Percentiles rank a stretch among this genome's conserved stretches.
Evolutionary conservation across 2,797 vertebrate genomes (phyloP).

Genomic region (Octomys mimax): DNA sequence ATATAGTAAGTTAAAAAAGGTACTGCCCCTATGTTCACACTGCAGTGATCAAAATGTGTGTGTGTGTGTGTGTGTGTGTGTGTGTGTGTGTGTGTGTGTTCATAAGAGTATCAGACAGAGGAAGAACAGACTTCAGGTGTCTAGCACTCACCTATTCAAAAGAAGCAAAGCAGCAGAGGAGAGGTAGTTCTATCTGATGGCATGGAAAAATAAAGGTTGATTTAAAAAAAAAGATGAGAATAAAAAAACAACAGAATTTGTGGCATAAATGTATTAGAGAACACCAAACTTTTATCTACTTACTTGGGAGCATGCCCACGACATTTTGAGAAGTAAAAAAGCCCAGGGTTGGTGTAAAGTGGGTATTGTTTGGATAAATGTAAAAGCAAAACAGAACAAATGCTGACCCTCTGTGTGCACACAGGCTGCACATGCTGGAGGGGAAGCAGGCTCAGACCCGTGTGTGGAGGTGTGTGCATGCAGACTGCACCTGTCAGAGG

Average conservation of each 20-base stretch:
- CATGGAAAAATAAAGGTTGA: background rate
- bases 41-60: background rate
- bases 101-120: background rate
- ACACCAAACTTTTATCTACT: background rate
- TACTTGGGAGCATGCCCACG: background rate
- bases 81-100: no score
- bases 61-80: background rate
- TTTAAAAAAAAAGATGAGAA: background rate
- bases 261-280: background rate
- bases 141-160: no score
- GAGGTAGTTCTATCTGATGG: background rate
- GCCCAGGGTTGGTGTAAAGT: background rate
- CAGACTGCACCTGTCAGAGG: background rate
- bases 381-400: background rate
- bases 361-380: background rate
- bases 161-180: background rate
- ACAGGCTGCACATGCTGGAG: background rate
- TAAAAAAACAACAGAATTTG: background rate
- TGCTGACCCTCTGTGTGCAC: rapidly evolving
- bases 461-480: background rate
- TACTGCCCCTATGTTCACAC: background rate
- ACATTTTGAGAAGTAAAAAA: background rate
- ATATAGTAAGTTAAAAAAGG: background rate
- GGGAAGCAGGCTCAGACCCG: no score
- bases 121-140: background rate